phyloP scores from a whole-genome alignment of 2,113 vertebrate species.

The Nothoprocta pentlandii region DNA sequence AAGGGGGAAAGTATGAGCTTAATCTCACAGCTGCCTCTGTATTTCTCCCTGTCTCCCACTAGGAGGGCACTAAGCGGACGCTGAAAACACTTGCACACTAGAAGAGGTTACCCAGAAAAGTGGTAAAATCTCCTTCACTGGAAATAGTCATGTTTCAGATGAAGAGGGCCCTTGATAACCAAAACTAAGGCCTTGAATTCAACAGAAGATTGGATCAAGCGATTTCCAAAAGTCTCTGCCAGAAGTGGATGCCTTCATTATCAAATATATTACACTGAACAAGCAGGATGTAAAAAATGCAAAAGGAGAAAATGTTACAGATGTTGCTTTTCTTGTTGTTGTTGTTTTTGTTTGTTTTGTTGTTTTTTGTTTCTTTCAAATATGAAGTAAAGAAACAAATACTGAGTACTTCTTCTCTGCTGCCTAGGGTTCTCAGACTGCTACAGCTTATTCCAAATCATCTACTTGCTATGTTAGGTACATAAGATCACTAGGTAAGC shows the following conservation, averaged over 20 bases:
- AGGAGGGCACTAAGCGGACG: not conserved
- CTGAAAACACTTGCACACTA: not conserved
- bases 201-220: not conserved
- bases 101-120: not conserved
- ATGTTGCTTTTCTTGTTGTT: not conserved
- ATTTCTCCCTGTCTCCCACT: not conserved
- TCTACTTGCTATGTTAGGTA: not conserved
- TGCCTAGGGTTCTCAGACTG: not conserved
- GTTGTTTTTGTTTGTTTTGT: not conserved
- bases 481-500: not conserved
- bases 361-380: not conserved
- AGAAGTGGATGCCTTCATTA: not conserved
- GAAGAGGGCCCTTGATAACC: not conserved
- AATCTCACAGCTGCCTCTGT: not conserved
- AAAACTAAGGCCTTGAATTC: not conserved
- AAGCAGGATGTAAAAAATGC: not conserved
- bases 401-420: not conserved
- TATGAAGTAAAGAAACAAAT: not conserved
- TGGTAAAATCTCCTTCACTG: not conserved
- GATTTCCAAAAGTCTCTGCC: not conserved
- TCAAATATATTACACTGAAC: not conserved
- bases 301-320: not conserved
- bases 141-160: not conserved
- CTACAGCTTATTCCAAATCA: not conserved
- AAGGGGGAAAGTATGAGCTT: rapidly evolving